These are phyloP conservation scores for Sialia sialis DNA, from an alignment of 2,113 vertebrate genomes.

Conservation along the genomic window DNA sequence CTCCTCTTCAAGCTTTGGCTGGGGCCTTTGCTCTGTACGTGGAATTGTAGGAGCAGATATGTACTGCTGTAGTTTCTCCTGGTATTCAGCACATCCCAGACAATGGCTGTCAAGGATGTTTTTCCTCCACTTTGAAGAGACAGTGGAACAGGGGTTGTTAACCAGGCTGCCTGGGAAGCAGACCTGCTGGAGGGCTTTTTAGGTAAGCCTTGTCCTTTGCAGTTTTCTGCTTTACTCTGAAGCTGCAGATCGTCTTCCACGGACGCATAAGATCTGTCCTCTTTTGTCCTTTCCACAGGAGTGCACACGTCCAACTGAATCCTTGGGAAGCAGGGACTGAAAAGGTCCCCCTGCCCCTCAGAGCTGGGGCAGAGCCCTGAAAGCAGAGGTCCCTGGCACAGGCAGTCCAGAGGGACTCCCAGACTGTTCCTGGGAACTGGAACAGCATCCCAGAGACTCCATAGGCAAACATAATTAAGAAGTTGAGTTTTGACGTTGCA, in stretches of 20 bases:
- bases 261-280: background rate
- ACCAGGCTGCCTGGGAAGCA: background rate
- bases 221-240: background rate
- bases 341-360: background rate
- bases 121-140: background rate
- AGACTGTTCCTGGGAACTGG: background rate
- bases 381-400: background rate
- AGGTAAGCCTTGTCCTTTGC: background rate
- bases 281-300: background rate
- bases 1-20: background rate
- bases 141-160: background rate
- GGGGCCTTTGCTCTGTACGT: background rate
- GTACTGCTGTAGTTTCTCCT: background rate
- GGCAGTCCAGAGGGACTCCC: background rate
- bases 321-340: background rate
- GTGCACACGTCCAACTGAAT: background rate
- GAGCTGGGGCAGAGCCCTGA: background rate
- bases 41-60: background rate
- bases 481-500: background rate
- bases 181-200: background rate
- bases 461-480: background rate
- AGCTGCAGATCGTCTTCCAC: background rate
- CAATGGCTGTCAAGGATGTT: accelerated
- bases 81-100: accelerated
- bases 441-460: background rate